Conservation (phyloP, 35 echinoderm and acorn worm genomes). For the Heliocidaris tuberculata region DNA sequence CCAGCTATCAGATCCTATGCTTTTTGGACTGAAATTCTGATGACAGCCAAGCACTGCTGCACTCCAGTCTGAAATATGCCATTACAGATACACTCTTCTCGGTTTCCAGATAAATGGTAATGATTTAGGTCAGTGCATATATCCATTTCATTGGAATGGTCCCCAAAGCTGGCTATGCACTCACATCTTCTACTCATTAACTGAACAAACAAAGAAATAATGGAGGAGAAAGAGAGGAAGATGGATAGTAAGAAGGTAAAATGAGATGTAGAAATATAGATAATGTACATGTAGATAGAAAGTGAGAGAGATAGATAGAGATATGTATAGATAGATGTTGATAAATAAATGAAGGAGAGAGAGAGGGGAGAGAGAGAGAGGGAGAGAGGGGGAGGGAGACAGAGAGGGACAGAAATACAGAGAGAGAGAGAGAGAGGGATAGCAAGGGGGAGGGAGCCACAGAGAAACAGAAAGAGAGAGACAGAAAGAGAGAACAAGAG, state of each 20-base stretch:
- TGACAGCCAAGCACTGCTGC: not conserved
- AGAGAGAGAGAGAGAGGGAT: not conserved
- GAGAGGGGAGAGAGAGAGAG: not conserved
- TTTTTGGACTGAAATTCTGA: not conserved
- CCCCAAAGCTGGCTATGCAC: not conserved
- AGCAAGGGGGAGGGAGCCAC: not conserved
- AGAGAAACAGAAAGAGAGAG: not conserved
- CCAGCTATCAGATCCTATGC: not conserved
- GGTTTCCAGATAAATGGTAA: conserved; percentile 4
- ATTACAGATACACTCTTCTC: not conserved
- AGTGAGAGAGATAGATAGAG: too few relatives aligned
- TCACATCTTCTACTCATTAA: not conserved
- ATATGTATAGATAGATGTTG: not conserved
- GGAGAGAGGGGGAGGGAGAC: not conserved
- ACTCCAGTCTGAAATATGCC: not conserved
- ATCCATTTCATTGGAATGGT: not conserved
- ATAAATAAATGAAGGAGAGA: not conserved
- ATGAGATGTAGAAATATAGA: too few relatives aligned
- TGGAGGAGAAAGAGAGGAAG: not conserved
- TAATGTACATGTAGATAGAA: too few relatives aligned
- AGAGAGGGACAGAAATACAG: not conserved
- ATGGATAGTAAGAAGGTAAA: not conserved
- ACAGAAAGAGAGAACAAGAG: not conserved
- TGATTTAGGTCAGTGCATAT: conserved; percentile 5
- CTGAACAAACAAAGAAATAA: not conserved